These are phyloP conservation scores for Parnassius glacialis DNA, from an alignment of 2,888 invertebrate species.

Conservation along the genomic window DNA sequence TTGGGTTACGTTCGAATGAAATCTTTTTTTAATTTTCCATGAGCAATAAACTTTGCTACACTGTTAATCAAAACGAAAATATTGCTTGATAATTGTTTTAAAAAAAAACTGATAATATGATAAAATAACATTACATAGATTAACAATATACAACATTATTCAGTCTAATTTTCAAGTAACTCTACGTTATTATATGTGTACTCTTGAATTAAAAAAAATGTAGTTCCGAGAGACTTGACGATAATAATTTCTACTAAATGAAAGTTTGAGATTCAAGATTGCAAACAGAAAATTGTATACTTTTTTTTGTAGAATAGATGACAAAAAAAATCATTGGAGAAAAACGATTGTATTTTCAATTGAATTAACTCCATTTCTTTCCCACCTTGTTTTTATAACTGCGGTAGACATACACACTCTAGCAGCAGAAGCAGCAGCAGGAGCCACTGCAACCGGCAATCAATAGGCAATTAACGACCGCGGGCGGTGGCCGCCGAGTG, in stretches of 20 bases:
- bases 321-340: too few species aligned
- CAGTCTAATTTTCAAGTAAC: too few species aligned
- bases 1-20: constrained; percentile 24
- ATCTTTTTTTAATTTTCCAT: constrained; percentile 21
- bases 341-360: not conserved
- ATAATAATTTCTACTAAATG: too few species aligned
- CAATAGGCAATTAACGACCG: constrained; percentile 59
- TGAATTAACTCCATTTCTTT: constrained; percentile 1
- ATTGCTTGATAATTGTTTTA: not conserved
- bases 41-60: constrained; percentile 9
- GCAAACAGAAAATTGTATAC: too few species aligned
- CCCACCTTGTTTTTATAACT: constrained; percentile 8
- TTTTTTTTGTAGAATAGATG: too few species aligned
- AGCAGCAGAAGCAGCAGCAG: constrained; percentile 16
- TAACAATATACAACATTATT: too few species aligned
- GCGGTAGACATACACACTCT: constrained; percentile 12
- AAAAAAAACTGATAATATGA: not conserved
- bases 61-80: constrained; percentile 12
- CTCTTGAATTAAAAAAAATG: too few species aligned
- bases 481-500: constrained; percentile 44
- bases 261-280: too few species aligned
- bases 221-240: too few species aligned
- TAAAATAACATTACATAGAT: too few species aligned
- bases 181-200: too few species aligned
- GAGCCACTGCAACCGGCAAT: constrained; percentile 34